phyloP scores from a whole-genome alignment of 2,888 invertebrate species.

The Heteropelma amictum region DNA sequence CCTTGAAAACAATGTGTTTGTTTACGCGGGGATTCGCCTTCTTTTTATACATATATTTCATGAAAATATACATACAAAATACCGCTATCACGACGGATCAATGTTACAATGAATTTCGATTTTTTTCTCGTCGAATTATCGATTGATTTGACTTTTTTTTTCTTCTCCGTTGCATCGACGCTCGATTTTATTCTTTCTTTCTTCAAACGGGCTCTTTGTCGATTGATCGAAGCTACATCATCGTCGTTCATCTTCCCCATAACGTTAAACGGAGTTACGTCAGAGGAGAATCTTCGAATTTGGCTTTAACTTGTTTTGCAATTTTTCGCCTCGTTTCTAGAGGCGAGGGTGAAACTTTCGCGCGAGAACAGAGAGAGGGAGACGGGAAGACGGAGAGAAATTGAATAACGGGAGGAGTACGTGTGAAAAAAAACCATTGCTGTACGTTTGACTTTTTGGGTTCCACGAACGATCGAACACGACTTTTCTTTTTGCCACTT shows the following conservation, averaged over 20 bases:
- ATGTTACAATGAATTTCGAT: slow-evolving; percentile 30
- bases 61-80: slow-evolving; percentile 49
- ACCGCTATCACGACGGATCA: slow-evolving; percentile 36
- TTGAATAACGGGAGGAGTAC: background rate
- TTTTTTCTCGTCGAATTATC: slow-evolving; percentile 40
- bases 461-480: no score
- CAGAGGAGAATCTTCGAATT: slow-evolving; percentile 18
- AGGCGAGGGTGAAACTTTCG: no score
- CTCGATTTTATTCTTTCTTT: background rate
- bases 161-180: background rate
- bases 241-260: background rate
- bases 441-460: background rate
- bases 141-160: background rate
- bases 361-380: background rate
- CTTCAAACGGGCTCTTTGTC: background rate
- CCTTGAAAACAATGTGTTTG: background rate
- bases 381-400: background rate
- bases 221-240: background rate
- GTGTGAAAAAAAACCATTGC: background rate
- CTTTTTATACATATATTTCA: slow-evolving; percentile 40
- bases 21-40: background rate
- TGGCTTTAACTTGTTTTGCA: slow-evolving; percentile 1
- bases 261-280: slow-evolving; percentile 13
- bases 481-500: no score
- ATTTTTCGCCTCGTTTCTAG: background rate